Base-by-base conservation (phyloP, 53 echinoderm and acorn worm species). In the Paracentrotus lividus region DNA sequence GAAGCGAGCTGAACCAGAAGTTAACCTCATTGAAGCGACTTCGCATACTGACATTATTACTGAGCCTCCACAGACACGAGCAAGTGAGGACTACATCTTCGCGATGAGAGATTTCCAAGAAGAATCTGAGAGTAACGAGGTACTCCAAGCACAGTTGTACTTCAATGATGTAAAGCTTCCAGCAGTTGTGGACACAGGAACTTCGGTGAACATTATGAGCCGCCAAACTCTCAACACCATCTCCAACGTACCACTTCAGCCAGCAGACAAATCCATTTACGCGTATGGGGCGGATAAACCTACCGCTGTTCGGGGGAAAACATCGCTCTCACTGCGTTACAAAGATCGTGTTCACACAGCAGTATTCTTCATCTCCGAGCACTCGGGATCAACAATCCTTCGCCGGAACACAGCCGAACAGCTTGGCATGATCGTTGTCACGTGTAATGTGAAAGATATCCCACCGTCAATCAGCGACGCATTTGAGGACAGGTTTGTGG, bases 401-500 rank as follows among this genome's bases (percentile, higher is more conserved):
- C 75, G 94, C 58, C 69, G 78, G 27, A 31, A 88, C 10, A 88
- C 93, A 27, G 93, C 88, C 5, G 14, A 27, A 49, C 69, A 93
- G 42, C 88, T 93, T 31, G 56, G 32, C 88, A 87, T 87, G 53
- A 55, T 87, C 31, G 57, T 31, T 32, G 56, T 87, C 57, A 53
- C 36, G 23, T 55, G 34, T 34, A 55, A 12, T 38, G 56, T 87
- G 27, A 5, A 31, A 16, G 53, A 27, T 27, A 58, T n/a, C n/a
- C n/a, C 54, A 55, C 31, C 54, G 14, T 52, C 23, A 84, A 84
- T 85, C 93, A 42, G 93, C 47, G 77, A 93, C 24, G 55, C 93
- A 60, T 95, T 88, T 84, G 21, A 54, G 1, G 94, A 97, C 54
- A 60, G 93, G 4, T 97, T 95, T 66, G 59, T 36, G 20, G 97